Evolutionary conservation across 1,140 invertebrate genomes (phyloP).

Genomic region (Drosophila funebris): DNA sequence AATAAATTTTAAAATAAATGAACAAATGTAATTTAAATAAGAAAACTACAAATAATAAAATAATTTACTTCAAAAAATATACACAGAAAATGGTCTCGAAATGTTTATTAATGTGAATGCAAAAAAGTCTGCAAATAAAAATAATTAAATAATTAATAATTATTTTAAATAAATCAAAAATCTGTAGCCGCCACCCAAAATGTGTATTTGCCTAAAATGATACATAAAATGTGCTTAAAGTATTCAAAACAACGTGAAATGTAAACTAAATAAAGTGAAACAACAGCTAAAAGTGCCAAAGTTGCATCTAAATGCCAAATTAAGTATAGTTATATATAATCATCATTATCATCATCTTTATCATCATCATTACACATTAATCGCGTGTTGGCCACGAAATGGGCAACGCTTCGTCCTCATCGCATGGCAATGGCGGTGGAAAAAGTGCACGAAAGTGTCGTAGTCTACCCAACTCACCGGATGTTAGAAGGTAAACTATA

Average conservation of each 20-base stretch:
- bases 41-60: too few species aligned
- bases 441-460: slow-evolving; percentile 85
- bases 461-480: slow-evolving; percentile 88
- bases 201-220: neutral
- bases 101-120: too few species aligned
- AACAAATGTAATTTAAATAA: too few species aligned
- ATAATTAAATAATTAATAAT: neutral
- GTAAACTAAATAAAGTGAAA: slow-evolving; percentile 8
- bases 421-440: slow-evolving; percentile 59
- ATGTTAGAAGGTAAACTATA: slow-evolving; percentile 86
- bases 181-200: neutral
- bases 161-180: neutral
- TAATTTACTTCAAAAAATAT: neutral
- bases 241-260: slow-evolving; percentile 13
- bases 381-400: slow-evolving; percentile 69
- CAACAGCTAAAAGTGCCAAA: slow-evolving; percentile 60
- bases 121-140: neutral
- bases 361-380: slow-evolving; percentile 13
- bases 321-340: slow-evolving; percentile 41
- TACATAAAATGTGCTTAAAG: neutral
- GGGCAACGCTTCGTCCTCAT: slow-evolving; percentile 85
- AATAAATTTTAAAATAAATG: too few species aligned
- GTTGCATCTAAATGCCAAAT: slow-evolving; percentile 67
- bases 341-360: slow-evolving; percentile 15
- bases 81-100: neutral